Evolutionary conservation across 2,888 invertebrate species (phyloP).

Genomic region (Drosophila vallismaia): DNA sequence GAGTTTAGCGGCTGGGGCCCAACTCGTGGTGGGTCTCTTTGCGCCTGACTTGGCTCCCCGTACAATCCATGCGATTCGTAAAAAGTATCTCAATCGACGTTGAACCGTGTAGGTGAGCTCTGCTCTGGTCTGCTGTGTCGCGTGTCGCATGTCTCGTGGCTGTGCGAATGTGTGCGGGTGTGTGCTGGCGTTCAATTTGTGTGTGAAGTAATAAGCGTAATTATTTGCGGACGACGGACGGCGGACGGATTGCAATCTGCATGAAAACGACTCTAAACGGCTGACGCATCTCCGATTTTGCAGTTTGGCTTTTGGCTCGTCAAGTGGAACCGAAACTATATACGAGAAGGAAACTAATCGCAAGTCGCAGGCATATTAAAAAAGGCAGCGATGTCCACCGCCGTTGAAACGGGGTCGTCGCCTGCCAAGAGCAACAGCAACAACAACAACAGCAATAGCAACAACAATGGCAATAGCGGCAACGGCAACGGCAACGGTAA

Average conservation of each 20-base stretch:
- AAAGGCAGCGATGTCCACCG: conserved; percentile 80
- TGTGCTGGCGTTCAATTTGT: conserved; percentile 61
- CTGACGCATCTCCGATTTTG: conserved; percentile 39
- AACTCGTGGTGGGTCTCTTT: conserved; percentile 36
- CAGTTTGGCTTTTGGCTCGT: conserved; percentile 48
- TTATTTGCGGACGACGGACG: conserved; percentile 47
- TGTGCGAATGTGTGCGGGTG: conserved; percentile 28
- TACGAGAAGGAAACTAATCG: conserved; percentile 26
- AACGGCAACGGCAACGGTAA: conserved; percentile 54
- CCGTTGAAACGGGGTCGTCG: conserved; percentile 83
- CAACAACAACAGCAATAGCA: conserved; percentile 50
- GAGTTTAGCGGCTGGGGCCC: conserved; percentile 23
- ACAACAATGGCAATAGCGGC: conserved; percentile 61
- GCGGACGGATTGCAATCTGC: conserved; percentile 25
- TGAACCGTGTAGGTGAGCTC: conserved; percentile 62
- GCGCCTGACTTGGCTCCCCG: conserved; percentile 6
- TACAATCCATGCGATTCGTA: conserved; percentile 3
- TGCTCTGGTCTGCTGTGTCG: background rate
- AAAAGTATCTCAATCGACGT: conserved; percentile 45
- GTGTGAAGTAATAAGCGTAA: conserved; percentile 75
- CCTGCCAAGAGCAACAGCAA: conserved; percentile 78
- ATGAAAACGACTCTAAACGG: conserved; percentile 40
- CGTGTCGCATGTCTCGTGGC: conserved; percentile 27
- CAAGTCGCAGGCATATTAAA: conserved; percentile 25
- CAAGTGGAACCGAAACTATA: conserved; percentile 29